phyloP scores from a whole-genome alignment of 1,140 invertebrate species.

The Sinonovacula constricta region DNA sequence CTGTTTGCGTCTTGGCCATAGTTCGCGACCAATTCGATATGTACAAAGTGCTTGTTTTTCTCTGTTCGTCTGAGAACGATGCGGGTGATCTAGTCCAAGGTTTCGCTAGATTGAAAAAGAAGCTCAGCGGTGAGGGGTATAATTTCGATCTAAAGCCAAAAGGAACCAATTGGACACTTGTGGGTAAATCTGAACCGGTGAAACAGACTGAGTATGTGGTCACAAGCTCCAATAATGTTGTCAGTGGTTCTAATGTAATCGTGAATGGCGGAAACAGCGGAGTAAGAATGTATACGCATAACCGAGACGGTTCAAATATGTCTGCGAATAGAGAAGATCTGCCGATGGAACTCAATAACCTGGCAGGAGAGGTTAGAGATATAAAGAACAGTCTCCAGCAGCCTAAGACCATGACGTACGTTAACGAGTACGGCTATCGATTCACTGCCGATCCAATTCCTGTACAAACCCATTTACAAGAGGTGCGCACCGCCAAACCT shows the following conservation, averaged over 20 bases:
- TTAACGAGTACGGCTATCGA: conserved; percentile 24
- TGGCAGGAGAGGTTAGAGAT: conserved; percentile 33
- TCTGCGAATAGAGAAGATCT: too few relatives aligned
- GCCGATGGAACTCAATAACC: conserved; percentile 15
- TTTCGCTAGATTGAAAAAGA: conserved; percentile 6
- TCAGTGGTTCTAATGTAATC: neutral
- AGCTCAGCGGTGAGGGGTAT: conserved; percentile 35
- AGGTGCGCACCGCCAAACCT: neutral
- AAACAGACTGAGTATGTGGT: neutral
- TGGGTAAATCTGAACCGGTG: neutral
- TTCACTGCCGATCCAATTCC: neutral
- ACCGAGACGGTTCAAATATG: neutral
- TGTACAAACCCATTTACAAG: neutral
- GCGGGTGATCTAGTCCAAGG: conserved; percentile 1
- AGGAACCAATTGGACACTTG: conserved; percentile 24
- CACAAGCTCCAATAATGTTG: neutral
- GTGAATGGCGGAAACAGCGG: neutral
- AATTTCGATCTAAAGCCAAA: conserved; percentile 32
- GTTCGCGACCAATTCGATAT: conserved; percentile 13
- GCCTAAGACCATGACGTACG: neutral
- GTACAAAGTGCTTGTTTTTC: conserved; percentile 36
- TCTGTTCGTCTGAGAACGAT: conserved; percentile 27
- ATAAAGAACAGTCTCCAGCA: conserved; percentile 15
- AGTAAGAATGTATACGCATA: neutral
- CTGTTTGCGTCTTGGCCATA: conserved; percentile 22